Evolutionary conservation across 2,113 vertebrate genomes (phyloP).

Genomic region (Oncorhynchus keta): DNA sequence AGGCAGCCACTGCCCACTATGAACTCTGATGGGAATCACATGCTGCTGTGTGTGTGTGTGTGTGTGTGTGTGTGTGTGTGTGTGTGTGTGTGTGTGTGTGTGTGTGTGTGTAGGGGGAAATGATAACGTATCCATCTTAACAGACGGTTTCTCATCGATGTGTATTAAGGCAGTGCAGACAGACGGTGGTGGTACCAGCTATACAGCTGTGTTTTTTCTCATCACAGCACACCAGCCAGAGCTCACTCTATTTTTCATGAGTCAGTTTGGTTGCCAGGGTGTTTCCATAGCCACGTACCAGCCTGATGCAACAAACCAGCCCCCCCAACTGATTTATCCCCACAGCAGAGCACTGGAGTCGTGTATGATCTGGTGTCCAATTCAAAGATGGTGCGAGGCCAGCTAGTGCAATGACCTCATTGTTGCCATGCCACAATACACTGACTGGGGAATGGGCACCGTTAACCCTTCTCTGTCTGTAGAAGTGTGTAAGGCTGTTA

Average conservation of each 20-base stretch:
- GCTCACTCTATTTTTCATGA: conserved; percentile 59
- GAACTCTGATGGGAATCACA: conserved; percentile 43
- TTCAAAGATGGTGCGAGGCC: neutral
- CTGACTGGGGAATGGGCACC: neutral
- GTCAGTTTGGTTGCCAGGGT: conserved; percentile 63
- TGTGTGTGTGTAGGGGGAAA: too few relatives aligned
- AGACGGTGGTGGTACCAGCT: conserved; percentile 20
- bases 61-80: neutral
- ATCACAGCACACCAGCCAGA: conserved; percentile 24
- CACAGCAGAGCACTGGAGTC: neutral
- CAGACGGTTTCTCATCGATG: neutral
- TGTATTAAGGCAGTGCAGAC: neutral
- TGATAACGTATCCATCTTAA: too few relatives aligned
- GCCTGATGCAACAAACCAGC: conserved; percentile 66
- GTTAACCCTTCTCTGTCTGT: neutral
- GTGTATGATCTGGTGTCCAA: neutral
- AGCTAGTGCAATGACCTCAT: neutral
- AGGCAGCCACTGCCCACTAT: conserved; percentile 30
- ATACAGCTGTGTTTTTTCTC: too few relatives aligned
- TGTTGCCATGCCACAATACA: neutral
- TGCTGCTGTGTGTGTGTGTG: conserved; percentile 6
- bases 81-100: too few relatives aligned
- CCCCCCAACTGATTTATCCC: conserved; percentile 14
- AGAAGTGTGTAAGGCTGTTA: neutral
- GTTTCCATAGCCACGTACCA: conserved; percentile 69